A percentile compares a stretch with the other conserved stretches of the same genome.
These are phyloP conservation scores for Athalia circularis DNA, from an alignment of 2,888 invertebrate species.

Conservation along the genomic window DNA sequence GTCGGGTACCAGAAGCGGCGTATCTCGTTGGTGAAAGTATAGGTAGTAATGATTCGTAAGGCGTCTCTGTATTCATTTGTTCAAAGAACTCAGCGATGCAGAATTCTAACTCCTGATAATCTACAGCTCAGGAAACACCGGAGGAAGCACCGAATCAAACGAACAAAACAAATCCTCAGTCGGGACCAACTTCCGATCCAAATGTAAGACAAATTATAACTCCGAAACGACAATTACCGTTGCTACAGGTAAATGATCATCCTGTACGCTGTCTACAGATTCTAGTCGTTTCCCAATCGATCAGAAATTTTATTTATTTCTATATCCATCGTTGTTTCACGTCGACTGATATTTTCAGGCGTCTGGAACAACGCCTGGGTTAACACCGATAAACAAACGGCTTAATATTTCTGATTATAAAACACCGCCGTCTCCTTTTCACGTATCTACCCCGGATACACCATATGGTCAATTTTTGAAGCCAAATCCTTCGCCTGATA, in stretches of 20 bases:
- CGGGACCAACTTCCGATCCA: constrained; percentile 51
- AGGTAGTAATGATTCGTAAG: constrained; percentile 57
- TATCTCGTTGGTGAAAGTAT: constrained; percentile 79
- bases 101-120: neutral
- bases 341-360: constrained; percentile 7
- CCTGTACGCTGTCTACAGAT: neutral
- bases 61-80: neutral
- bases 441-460: constrained; percentile 77
- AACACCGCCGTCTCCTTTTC: constrained; percentile 72
- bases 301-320: neutral
- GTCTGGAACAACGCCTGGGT: constrained; percentile 45
- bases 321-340: neutral
- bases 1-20: constrained; percentile 76
- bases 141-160: constrained; percentile 6
- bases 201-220: constrained; percentile 56
- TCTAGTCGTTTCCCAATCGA: neutral
- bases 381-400: constrained; percentile 66
- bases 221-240: constrained; percentile 58
- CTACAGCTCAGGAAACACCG: constrained; percentile 54
- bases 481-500: constrained; percentile 75
- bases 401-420: constrained; percentile 60
- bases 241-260: constrained; percentile 50
- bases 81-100: neutral
- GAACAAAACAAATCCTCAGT: constrained; percentile 22
- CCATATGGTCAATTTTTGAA: constrained; percentile 76